A percentile compares a stretch with the other conserved stretches of the same genome.
Conservation (phyloP, 2,113 vertebrate genomes). For the Gymnobelideus leadbeateri region DNA sequence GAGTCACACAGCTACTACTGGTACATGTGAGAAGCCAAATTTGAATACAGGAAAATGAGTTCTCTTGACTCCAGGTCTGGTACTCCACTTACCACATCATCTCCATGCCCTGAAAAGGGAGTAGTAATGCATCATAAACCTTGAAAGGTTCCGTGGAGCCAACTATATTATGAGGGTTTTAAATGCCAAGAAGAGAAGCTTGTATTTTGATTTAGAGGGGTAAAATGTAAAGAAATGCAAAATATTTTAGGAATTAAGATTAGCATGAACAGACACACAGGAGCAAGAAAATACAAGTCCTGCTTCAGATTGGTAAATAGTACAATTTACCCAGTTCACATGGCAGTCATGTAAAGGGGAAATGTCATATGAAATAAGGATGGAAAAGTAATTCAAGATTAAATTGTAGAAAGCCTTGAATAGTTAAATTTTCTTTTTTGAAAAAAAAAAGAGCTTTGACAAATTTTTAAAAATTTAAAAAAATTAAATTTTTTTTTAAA, state of each 20-base stretch:
- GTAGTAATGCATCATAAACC: background rate
- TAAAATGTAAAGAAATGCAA: background rate
- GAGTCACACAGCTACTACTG: too few species aligned
- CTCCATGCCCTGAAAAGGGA: background rate
- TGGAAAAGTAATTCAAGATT: background rate
- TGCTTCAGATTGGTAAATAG: background rate
- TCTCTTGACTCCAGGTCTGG: too few species aligned
- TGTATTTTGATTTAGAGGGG: background rate
- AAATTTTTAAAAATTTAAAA: too few species aligned
- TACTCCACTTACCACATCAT: too few species aligned
- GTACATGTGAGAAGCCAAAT: too few species aligned
- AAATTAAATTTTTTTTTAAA: too few species aligned
- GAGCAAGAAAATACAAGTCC: background rate
- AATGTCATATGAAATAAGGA: background rate
- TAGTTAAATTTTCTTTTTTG: background rate
- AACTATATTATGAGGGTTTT: background rate
- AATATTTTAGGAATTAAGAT: background rate
- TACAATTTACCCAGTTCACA: background rate
- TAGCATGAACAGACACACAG: background rate
- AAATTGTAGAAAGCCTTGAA: background rate
- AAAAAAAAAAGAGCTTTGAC: too few species aligned
- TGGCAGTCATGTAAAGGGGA: background rate
- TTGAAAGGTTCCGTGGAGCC: background rate
- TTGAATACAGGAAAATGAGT: too few species aligned
- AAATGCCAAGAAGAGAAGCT: background rate